Conservation (phyloP, 2,113 vertebrate species). For the Cryptomyrus ogoouensis region DNA sequence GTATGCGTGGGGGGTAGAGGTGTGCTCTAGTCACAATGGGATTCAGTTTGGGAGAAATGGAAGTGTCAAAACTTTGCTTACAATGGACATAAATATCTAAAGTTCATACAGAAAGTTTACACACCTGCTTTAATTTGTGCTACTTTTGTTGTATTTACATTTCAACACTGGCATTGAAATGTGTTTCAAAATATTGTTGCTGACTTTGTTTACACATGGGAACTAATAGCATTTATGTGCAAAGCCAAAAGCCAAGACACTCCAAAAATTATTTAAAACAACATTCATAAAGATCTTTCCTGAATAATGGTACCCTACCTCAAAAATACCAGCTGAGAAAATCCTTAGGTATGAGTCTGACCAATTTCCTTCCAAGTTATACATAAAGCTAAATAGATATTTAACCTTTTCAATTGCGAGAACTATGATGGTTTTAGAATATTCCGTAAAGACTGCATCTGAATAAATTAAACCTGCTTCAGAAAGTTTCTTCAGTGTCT, state of each 20-base stretch:
- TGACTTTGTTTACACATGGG: neutral
- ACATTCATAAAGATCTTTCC: neutral
- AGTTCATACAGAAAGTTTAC: neutral
- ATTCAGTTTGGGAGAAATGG: neutral
- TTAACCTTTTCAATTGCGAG: neutral
- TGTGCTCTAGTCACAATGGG: neutral
- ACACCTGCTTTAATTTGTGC: neutral
- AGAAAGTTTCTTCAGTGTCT: no score
- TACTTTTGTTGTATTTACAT: neutral
- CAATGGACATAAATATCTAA: neutral
- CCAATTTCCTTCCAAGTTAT: neutral
- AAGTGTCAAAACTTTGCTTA: neutral
- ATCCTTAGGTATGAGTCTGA: neutral
- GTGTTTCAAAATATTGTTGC: neutral
- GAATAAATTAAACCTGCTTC: no score
- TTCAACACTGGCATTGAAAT: neutral
- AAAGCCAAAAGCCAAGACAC: neutral
- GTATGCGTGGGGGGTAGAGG: neutral
- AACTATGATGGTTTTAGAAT: neutral
- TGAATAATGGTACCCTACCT: neutral
- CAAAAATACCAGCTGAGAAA: neutral
- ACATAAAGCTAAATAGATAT: neutral
- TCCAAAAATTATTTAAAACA: neutral
- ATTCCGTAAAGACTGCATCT: no score
- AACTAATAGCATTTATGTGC: neutral